A percentile compares a stretch with the other conserved stretches of the same genome.
Conservation (phyloP, 2,888 invertebrate genomes). For the Blomia tropicalis region DNA sequence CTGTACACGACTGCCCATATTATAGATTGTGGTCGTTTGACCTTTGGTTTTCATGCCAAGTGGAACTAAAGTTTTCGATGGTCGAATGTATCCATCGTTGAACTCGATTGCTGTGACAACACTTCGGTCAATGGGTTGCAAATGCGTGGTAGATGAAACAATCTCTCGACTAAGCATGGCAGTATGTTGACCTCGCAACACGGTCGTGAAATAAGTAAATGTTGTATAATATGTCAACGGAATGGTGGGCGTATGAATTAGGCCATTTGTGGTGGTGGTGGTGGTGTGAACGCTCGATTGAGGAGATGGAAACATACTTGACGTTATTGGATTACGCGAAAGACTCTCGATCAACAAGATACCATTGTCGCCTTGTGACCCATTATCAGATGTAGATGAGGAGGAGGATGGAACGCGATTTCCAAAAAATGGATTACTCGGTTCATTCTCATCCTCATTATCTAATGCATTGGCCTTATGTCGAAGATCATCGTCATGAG, state of each 20-base stretch:
- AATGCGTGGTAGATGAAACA: constrained; percentile 26
- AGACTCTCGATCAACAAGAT: constrained; percentile 1
- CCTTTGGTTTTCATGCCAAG: constrained; percentile 29
- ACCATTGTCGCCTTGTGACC: neutral
- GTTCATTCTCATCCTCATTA: constrained; percentile 1
- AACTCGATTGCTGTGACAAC: constrained; percentile 23
- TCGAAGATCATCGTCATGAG: constrained; percentile 3
- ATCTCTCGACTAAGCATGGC: constrained; percentile 28
- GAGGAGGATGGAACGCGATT: neutral
- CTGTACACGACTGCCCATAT: constrained; percentile 30
- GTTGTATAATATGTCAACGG: constrained; percentile 31
- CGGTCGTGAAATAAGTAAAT: constrained; percentile 31
- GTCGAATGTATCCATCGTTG: constrained; percentile 25
- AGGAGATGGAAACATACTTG: neutral
- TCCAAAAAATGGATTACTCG: neutral
- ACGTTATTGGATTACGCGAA: neutral
- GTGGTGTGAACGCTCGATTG: too few relatives aligned
- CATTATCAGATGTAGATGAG: neutral
- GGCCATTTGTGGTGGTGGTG: neutral
- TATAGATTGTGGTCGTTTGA: constrained; percentile 31
- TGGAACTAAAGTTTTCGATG: constrained; percentile 20
- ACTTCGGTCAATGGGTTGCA: constrained; percentile 27
- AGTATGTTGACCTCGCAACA: constrained; percentile 30
- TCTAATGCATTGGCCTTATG: constrained; percentile 14
- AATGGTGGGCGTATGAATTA: constrained; percentile 21